These are phyloP conservation scores for Agrotis exclamationis DNA, from an alignment of 2,888 invertebrate species.

Conservation along the genomic window DNA sequence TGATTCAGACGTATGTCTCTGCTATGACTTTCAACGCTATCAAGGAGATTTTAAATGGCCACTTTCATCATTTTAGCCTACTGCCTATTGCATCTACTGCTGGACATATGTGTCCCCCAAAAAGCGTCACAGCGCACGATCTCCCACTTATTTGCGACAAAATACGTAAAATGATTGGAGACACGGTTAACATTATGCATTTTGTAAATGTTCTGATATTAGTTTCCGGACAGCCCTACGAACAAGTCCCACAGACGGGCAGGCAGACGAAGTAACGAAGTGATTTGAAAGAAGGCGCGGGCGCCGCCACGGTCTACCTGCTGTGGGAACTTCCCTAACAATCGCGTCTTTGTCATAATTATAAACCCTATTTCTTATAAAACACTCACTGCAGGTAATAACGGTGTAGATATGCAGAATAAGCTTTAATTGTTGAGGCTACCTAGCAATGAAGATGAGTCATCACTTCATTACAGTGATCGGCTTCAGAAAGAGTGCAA, in stretches of 20 bases:
- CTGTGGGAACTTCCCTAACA: slow-evolving; percentile 55
- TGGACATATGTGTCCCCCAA: too few relatives aligned
- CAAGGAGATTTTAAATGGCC: too few relatives aligned
- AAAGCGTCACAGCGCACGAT: too few relatives aligned
- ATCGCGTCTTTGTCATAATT: slow-evolving; percentile 28
- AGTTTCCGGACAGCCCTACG: slow-evolving; percentile 38
- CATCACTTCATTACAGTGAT: not conserved
- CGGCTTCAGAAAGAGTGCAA: too few relatives aligned
- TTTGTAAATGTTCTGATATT: not conserved
- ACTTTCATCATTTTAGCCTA: too few relatives aligned
- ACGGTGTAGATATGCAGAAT: slow-evolving; percentile 4
- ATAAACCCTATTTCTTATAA: slow-evolving; percentile 29
- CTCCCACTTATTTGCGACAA: too few relatives aligned
- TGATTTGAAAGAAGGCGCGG: slow-evolving; percentile 48
- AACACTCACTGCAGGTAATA: slow-evolving; percentile 14
- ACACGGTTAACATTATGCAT: too few relatives aligned
- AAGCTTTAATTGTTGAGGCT: not conserved
- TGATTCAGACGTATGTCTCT: not conserved
- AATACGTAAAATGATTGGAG: too few relatives aligned
- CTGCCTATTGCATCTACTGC: too few relatives aligned
- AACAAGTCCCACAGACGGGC: slow-evolving; percentile 34
- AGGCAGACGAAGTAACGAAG: slow-evolving; percentile 49
- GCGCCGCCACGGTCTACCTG: slow-evolving; percentile 64
- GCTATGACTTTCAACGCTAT: too few relatives aligned
- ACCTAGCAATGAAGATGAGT: not conserved